phyloP scores from a whole-genome alignment of 1,140 invertebrate genomes.

The Artemia franciscana region DNA sequence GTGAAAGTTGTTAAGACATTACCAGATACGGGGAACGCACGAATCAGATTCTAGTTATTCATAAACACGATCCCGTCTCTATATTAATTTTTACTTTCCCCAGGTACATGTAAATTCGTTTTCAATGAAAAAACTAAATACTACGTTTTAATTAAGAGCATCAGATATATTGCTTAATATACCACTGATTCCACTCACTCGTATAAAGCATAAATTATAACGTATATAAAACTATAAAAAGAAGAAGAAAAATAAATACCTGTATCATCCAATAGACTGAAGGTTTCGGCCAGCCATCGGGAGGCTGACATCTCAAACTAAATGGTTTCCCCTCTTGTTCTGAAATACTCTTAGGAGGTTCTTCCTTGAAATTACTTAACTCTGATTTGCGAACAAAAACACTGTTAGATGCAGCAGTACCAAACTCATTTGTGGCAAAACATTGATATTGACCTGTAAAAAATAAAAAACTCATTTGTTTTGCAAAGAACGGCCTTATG shows the following conservation, averaged over 20 bases:
- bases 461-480: conserved; percentile 12
- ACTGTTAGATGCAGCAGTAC: conserved; percentile 75
- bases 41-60: too few relatives aligned
- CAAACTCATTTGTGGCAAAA: conserved; percentile 83
- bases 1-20: too few relatives aligned
- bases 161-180: too few relatives aligned
- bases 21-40: too few relatives aligned
- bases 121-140: too few relatives aligned
- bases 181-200: too few relatives aligned
- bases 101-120: too few relatives aligned
- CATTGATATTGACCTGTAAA: conserved; percentile 71
- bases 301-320: conserved; percentile 62
- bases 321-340: conserved; percentile 68
- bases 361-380: conserved; percentile 70
- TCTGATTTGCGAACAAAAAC: conserved; percentile 86
- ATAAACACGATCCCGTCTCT: too few relatives aligned
- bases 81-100: too few relatives aligned
- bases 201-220: background rate
- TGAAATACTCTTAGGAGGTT: conserved; percentile 29
- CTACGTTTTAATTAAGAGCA: too few relatives aligned
- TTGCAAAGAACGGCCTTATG: too few relatives aligned
- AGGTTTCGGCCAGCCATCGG: conserved; percentile 80
- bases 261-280: conserved; percentile 79
- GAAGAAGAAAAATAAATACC: too few relatives aligned
- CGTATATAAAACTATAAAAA: background rate